Conservation (phyloP, 2,797 vertebrate genomes). For the Euphonia xanthogaster region DNA sequence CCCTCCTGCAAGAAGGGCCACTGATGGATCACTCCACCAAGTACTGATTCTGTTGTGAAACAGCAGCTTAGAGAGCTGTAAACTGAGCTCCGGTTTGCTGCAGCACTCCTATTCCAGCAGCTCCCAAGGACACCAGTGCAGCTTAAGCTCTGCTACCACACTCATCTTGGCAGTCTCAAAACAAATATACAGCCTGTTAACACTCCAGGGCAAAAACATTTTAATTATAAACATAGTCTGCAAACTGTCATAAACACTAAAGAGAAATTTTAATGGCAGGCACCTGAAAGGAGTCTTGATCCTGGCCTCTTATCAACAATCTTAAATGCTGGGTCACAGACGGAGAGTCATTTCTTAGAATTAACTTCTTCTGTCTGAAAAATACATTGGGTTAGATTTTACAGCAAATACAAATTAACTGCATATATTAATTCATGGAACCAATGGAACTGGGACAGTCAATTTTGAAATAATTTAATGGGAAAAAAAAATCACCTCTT, state of each 20-base stretch:
- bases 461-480: background rate
- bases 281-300: conserved; percentile 98
- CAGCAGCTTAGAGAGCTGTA: background rate
- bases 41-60: background rate
- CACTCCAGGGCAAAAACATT: background rate
- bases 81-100: background rate
- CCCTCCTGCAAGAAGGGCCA: background rate
- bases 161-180: background rate
- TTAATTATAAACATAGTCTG: background rate
- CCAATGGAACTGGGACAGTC: background rate
- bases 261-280: background rate
- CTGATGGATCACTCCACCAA: background rate
- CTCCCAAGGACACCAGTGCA: background rate
- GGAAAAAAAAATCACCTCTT: background rate
- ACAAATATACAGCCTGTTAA: background rate
- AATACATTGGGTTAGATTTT: background rate
- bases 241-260: background rate
- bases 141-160: background rate
- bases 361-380: conserved; percentile 91
- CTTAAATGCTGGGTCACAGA: conserved; percentile 84
- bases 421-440: background rate
- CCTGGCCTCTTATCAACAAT: conserved; percentile 90
- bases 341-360: conserved; percentile 88
- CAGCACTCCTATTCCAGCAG: background rate
- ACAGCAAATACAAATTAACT: background rate